A percentile compares a stretch with the other conserved stretches of the same genome.
Evolutionary conservation across 2,113 vertebrate genomes (phyloP).

Genomic region (Corvus hawaiiensis): DNA sequence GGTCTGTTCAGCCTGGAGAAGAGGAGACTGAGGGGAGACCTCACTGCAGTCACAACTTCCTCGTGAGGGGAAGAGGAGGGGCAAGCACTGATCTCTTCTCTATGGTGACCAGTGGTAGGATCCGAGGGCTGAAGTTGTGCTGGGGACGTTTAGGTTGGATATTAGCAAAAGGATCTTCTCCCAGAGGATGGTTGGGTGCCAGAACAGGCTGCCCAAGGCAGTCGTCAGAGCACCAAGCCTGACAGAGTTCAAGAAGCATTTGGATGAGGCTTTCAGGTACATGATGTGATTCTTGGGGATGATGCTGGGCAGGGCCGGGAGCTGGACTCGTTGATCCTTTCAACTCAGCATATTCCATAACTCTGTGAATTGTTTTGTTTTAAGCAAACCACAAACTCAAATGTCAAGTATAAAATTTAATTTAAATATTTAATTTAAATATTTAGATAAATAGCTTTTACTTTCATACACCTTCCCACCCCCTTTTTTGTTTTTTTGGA

Average conservation of each 20-base stretch:
- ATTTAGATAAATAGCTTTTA: background rate
- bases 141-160: background rate
- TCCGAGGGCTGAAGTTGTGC: background rate
- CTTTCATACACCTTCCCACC: background rate
- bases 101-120: background rate
- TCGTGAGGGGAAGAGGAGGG: background rate
- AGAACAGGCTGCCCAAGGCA: background rate
- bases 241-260: background rate
- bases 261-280: background rate
- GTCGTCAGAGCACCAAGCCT: background rate
- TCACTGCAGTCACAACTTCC: background rate
- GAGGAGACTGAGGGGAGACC: background rate
- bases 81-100: background rate
- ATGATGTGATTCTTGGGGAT: background rate
- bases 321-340: fast-evolving
- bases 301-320: background rate
- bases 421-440: background rate
- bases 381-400: background rate
- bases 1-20: background rate
- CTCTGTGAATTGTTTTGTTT: background rate
- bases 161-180: background rate
- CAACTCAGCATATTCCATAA: background rate
- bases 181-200: background rate
- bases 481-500: background rate
- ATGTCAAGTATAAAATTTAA: background rate